A percentile compares a stretch with the other conserved stretches of the same genome.
phyloP scores from a whole-genome alignment of 1,140 invertebrate species.

The Drosophila bifasciata region DNA sequence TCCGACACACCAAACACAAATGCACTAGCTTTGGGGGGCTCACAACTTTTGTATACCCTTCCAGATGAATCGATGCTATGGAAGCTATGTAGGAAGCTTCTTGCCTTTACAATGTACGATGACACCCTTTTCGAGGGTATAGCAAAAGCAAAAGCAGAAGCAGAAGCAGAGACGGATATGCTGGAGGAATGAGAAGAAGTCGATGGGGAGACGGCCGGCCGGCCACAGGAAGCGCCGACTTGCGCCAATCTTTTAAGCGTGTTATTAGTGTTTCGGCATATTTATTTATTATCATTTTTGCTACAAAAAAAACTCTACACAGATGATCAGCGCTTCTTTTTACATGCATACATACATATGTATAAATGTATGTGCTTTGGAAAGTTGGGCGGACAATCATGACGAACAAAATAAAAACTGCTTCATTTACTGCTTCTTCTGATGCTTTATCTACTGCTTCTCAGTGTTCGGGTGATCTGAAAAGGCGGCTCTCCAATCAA shows the following conservation, averaged over 20 bases:
- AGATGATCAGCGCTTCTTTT: background rate
- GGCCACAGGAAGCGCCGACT: constrained; percentile 73
- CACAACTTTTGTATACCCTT: too few species aligned
- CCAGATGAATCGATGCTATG: too few species aligned
- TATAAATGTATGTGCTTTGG: background rate
- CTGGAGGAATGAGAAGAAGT: constrained; percentile 5
- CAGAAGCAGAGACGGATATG: constrained; percentile 40
- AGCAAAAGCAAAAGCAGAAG: background rate
- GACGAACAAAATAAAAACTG: constrained; percentile 40
- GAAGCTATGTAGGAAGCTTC: too few species aligned
- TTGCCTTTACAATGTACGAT: too few species aligned
- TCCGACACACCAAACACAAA: constrained; percentile 62
- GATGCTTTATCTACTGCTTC: too few species aligned
- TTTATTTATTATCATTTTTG: constrained; percentile 80
- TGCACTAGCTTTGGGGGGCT: background rate
- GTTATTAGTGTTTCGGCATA: constrained; percentile 82
- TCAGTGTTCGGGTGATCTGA: too few species aligned
- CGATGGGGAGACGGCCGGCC: constrained; percentile 13
- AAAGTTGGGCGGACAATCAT: constrained; percentile 7
- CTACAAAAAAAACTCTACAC: constrained; percentile 32
- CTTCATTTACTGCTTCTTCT: too few species aligned
- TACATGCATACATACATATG: too few species aligned
- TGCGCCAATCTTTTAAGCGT: constrained; percentile 76
- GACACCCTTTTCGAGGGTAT: too few species aligned
- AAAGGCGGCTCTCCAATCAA: constrained; percentile 41